Evolutionary conservation across 2,797 vertebrate species (phyloP), one percentile per base, ranked within the genome.

Genomic region (Botia kubotai): DNA sequence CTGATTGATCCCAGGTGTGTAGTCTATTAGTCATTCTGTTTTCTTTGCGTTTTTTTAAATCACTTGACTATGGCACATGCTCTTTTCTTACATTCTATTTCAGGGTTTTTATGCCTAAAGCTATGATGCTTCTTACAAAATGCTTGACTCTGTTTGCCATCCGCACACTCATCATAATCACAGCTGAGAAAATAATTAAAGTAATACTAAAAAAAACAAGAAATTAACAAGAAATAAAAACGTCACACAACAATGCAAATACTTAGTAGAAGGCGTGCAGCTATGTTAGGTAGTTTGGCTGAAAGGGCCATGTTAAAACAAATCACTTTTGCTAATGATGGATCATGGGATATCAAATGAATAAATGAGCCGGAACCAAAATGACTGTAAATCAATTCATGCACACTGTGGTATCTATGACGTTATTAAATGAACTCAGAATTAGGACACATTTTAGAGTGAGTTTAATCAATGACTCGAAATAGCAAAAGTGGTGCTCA

Each of bases 261-360:
- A 72, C 66, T 83, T 53, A 43, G 80, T 67, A 81, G 81, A 75
- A 75, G 73, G 83, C 92, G 93, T 92, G 92, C 92, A 58, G 57
- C 84, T 74, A 73, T 78, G 87, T 80, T 72, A 82, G 79, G 57
- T 50, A 76, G 81, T 74, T 85, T 17, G 81, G 78, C 72, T 62
- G 69, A 77, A 88, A 55, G 74, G 75, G 72, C 53, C 19, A 77
- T 1, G 72, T 81, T 83, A 76, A 74, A 55, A 50, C 6, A 82
- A 85, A 88, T 90, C 92, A 90, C 90, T 79, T 91, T 85, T 86
- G 89, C 90, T 90, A 77, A 74, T 29, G 78, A 77, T 80, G 71
- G 80, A 79, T 84, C 74, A 65, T 73, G 33, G 57, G 53, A 6
- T 2, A 46, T 79, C 57, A 72, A 33, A 69, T 77, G 23, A 82